Evolutionary conservation across 2,113 vertebrate species (phyloP), one percentile per base, ranked within the genome.

Genomic region (Chinchilla lanigera): DNA sequence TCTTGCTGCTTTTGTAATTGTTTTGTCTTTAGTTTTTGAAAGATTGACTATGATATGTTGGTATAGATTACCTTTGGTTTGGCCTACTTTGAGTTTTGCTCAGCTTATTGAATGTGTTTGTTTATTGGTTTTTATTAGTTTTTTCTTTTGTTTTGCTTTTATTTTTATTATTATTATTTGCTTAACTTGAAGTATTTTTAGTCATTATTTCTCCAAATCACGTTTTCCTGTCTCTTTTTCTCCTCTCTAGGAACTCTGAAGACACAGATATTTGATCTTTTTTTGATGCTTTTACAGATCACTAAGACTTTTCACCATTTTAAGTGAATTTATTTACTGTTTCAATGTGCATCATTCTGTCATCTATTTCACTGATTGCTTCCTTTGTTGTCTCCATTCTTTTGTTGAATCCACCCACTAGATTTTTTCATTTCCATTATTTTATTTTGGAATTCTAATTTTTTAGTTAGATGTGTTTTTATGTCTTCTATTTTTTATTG

Each of bases 11-110:
- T 95, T 89, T 35, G 84, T 26, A 63, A 69, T 2, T 93, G 35
- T 87, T 89, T 89, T 90, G 26, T 75, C 60, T 90, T 86, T 80
- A 77, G 9, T 90, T 94, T 95, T 58, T 8, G 1, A 56, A 52
- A 94, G 22, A 78, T 65, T 88, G 17, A 41, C 33, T 65, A 14
- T 83, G 20, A 65, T 67, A 22, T 67, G 9, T 85, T 94, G 20
- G 11, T 84, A 1, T 61, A 75, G 56, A 60, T 65, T 80, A 60
- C 26, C 73, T 87, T 94, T 9, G 50, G 9, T 75, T 82, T 65
- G 35, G 87, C 33, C 8, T 60, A 0, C 69, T 77, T 93, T 69
- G 35, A 7, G 1, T 47, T 94, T 89, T 92, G 22, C 35, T 96
- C 24, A 65, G 19, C 8, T 85, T 88, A 33, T 84, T 80, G 5